Conservation (phyloP, 2,113 vertebrate species). For the Amphiprion percula region DNA sequence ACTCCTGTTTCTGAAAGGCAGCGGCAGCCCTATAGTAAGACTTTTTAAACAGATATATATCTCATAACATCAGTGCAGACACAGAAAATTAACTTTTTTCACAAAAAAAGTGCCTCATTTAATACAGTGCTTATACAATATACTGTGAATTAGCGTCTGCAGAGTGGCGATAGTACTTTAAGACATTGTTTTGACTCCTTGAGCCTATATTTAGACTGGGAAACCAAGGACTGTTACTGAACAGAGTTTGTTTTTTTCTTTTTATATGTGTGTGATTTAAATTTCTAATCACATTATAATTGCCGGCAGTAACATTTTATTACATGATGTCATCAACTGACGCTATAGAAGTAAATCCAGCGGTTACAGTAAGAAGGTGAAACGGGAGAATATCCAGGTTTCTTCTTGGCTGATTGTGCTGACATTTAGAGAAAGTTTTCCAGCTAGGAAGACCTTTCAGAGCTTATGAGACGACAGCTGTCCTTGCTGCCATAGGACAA, state of each 20-base stretch:
- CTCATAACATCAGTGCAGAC: not conserved
- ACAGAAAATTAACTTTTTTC: too few relatives aligned
- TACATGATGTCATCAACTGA: not conserved
- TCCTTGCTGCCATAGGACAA: not conserved
- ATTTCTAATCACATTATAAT: too few relatives aligned
- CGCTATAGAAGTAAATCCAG: not conserved
- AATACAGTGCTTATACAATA: too few relatives aligned
- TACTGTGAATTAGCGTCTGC: slow-evolving; percentile 1
- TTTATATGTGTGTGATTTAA: too few relatives aligned
- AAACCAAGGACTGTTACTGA: not conserved
- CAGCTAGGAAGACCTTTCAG: not conserved
- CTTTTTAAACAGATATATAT: not conserved
- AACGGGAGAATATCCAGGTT: not conserved
- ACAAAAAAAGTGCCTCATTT: too few relatives aligned
- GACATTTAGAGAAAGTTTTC: not conserved
- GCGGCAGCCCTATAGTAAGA: not conserved
- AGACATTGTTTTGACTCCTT: not conserved
- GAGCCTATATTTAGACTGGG: not conserved
- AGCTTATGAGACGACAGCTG: not conserved
- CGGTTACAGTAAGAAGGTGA: not conserved
- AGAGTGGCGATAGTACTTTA: not conserved
- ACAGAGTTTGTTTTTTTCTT: not conserved
- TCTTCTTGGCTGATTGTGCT: not conserved
- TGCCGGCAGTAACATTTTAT: not conserved
- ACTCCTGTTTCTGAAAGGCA: not conserved